Conservation (phyloP, 2,113 vertebrate genomes). For the Deroptyus accipitrinus region DNA sequence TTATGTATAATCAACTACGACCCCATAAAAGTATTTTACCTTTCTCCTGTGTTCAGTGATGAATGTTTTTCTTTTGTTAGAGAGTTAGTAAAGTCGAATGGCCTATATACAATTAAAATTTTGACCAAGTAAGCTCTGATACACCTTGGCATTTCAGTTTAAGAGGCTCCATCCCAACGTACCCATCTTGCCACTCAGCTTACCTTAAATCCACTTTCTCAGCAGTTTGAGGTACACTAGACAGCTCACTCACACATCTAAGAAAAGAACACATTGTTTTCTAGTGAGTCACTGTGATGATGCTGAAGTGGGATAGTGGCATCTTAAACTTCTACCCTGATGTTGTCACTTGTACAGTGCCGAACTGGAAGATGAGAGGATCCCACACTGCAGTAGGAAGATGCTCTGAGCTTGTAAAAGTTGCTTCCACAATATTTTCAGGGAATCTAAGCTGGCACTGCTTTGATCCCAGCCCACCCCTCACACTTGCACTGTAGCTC, state of each 20-base stretch:
- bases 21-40: neutral
- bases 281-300: neutral
- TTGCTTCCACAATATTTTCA: neutral
- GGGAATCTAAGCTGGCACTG: neutral
- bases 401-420: neutral
- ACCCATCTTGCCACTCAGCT: neutral
- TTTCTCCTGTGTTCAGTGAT: neutral
- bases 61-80: neutral
- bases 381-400: neutral
- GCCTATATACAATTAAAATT: neutral
- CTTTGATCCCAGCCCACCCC: neutral
- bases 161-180: neutral
- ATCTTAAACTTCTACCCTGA: neutral
- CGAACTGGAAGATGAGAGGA: neutral
- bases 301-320: neutral
- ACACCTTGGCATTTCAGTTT: neutral
- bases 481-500: neutral
- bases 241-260: neutral
- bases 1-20: neutral
- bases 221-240: neutral
- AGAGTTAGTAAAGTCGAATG: neutral
- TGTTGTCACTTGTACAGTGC: neutral
- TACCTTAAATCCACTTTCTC: neutral
- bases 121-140: neutral
- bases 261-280: neutral